Conservation (phyloP, 2,888 invertebrate genomes). For the Mesopsocus fuscifrons region DNA sequence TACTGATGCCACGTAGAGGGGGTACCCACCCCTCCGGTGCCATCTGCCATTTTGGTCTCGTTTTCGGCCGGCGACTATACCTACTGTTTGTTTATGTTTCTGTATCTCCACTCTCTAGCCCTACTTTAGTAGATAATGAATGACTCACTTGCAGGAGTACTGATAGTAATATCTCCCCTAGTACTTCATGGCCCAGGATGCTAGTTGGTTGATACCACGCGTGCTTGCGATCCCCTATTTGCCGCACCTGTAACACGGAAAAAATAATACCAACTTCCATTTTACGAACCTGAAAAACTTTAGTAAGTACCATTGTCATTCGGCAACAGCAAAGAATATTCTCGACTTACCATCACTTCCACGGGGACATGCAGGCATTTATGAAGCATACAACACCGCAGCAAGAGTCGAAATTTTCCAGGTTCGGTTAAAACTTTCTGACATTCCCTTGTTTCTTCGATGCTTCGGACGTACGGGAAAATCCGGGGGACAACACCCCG, state of each 20-base stretch:
- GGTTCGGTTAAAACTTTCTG: background rate
- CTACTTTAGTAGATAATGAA: background rate
- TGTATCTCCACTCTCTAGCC: too few species aligned
- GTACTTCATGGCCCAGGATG: slow-evolving; percentile 41
- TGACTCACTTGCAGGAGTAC: slow-evolving; percentile 29
- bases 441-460: background rate
- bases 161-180: slow-evolving; percentile 36
- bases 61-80: too few species aligned
- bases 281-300: too few species aligned
- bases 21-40: too few species aligned
- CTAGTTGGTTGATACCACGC: background rate
- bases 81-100: too few species aligned
- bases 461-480: background rate
- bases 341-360: slow-evolving; percentile 5
- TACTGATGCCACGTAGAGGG: too few species aligned
- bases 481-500: background rate
- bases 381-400: slow-evolving; percentile 3
- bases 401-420: background rate
- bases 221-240: background rate
- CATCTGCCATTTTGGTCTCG: too few species aligned
- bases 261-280: too few species aligned
- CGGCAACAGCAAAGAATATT: too few species aligned
- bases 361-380: slow-evolving; percentile 6
- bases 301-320: too few species aligned
- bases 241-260: background rate